phyloP scores from a whole-genome alignment of 2,797 vertebrate genomes.

The Hoplostethus atlanticus region DNA sequence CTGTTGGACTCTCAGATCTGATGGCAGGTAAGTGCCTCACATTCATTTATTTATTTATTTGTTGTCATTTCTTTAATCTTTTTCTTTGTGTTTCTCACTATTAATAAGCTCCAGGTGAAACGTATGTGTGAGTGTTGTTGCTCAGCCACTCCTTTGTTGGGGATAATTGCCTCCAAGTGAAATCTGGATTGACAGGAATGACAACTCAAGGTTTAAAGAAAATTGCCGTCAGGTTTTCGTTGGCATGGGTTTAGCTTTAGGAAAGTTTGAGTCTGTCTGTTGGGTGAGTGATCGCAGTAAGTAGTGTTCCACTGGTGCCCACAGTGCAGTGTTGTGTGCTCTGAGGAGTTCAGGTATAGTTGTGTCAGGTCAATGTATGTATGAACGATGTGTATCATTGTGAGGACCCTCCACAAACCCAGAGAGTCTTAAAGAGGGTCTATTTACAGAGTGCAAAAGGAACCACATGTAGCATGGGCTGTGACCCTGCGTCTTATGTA shows the following conservation, averaged over 20 bases:
- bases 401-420: neutral
- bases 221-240: neutral
- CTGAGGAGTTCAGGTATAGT: neutral
- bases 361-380: neutral
- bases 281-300: neutral
- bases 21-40: slow-evolving; percentile 89
- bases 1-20: slow-evolving; percentile 90
- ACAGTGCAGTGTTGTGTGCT: neutral
- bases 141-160: neutral
- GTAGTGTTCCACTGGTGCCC: neutral
- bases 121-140: neutral
- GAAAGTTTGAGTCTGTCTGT: slow-evolving; percentile 26
- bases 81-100: neutral
- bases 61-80: neutral
- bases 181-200: slow-evolving; percentile 29
- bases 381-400: neutral
- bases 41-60: slow-evolving; percentile 29
- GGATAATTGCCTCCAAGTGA: neutral
- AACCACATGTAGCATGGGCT: slow-evolving; percentile 13
- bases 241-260: slow-evolving; percentile 8
- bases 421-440: neutral
- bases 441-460: neutral
- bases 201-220: neutral
- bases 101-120: neutral
- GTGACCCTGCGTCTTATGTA: slow-evolving; percentile 16